Percentiles rank a stretch among this genome's conserved stretches.
phyloP scores from a whole-genome alignment of 35 echinoderm and acorn worm genomes.

The Stichopus chloronotus region DNA sequence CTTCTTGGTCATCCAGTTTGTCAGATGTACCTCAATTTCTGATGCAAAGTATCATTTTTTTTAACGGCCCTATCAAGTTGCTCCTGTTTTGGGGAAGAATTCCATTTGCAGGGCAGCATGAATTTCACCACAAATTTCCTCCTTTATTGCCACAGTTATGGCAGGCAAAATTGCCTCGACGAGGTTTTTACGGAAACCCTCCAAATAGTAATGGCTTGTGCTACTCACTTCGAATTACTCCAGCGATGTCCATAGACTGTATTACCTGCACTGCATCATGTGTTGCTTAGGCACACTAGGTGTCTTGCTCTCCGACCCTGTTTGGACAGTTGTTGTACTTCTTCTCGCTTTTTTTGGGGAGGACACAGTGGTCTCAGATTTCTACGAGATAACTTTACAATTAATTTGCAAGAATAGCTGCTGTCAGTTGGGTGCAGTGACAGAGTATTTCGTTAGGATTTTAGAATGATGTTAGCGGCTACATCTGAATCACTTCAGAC shows the following conservation, averaged over 20 bases:
- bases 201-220: not conserved
- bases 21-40: not conserved
- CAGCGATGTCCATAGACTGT: not conserved
- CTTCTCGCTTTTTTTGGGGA: not conserved
- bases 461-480: too few species aligned
- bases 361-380: not conserved
- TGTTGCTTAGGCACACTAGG: not conserved
- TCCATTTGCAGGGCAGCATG: not conserved
- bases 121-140: not conserved
- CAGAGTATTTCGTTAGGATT: too few species aligned
- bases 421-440: too few species aligned
- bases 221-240: not conserved
- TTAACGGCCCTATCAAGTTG: slow-evolving; percentile 1
- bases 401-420: too few species aligned
- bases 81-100: not conserved
- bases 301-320: not conserved
- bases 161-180: not conserved
- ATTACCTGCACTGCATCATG: not conserved
- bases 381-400: not conserved
- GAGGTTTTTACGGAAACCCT: not conserved
- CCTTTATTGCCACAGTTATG: not conserved
- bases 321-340: not conserved
- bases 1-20: not conserved
- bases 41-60: not conserved
- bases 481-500: too few species aligned